phyloP scores from a whole-genome alignment of 2,113 vertebrate species.

The Nerophis lumbriciformis region DNA sequence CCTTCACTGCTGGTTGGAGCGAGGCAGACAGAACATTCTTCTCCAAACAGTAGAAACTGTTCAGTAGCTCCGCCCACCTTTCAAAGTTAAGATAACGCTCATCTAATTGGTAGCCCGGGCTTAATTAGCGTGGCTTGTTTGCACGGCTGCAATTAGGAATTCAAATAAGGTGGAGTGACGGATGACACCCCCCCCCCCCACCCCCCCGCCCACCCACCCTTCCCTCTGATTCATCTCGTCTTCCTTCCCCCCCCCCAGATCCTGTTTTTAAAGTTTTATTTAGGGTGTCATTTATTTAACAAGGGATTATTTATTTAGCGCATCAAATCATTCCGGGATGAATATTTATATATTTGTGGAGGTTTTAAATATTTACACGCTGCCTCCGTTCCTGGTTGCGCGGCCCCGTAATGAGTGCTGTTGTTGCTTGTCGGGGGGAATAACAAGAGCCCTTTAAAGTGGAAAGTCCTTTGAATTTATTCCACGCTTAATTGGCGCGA shows the following conservation, averaged over 20 bases:
- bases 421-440: slow-evolving; percentile 72
- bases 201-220: slow-evolving; percentile 38
- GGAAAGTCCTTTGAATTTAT: slow-evolving; percentile 76
- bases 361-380: slow-evolving; percentile 77
- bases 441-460: slow-evolving; percentile 77
- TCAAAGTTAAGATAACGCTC: slow-evolving; percentile 57
- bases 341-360: slow-evolving; percentile 82
- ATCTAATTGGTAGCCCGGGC: slow-evolving; percentile 62
- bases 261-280: slow-evolving; percentile 80
- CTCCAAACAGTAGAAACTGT: neutral
- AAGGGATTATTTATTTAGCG: slow-evolving; percentile 82
- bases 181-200: slow-evolving; percentile 60
- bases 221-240: slow-evolving; percentile 73
- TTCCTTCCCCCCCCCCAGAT: slow-evolving; percentile 76
- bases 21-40: neutral
- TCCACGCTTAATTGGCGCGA: slow-evolving; percentile 73
- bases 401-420: slow-evolving; percentile 75
- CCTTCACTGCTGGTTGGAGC: neutral
- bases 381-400: slow-evolving; percentile 67
- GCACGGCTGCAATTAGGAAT: slow-evolving; percentile 68
- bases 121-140: slow-evolving; percentile 70
- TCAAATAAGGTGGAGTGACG: slow-evolving; percentile 68
- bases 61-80: slow-evolving; percentile 28
- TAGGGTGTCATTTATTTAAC: slow-evolving; percentile 81
- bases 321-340: slow-evolving; percentile 78